A percentile compares a stretch with the other conserved stretches of the same genome.
phyloP scores from a whole-genome alignment of 1,140 invertebrate genomes.

The Riptortus pedestris region DNA sequence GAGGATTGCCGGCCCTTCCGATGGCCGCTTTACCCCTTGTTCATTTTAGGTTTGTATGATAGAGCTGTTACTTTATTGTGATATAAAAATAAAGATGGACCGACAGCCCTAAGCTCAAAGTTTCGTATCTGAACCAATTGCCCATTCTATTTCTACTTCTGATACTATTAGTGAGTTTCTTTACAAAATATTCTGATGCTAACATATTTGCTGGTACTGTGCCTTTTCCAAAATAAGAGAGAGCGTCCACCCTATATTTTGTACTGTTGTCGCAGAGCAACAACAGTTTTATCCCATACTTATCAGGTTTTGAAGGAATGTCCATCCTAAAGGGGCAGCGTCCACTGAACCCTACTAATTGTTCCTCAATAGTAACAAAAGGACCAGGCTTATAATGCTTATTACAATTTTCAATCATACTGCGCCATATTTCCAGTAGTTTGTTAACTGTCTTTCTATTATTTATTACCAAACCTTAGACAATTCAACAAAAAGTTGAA shows the following conservation, averaged over 20 bases:
- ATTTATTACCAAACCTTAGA: slow-evolving; percentile 35
- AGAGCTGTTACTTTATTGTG: not conserved
- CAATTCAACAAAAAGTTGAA: slow-evolving; percentile 35
- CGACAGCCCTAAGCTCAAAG: not conserved
- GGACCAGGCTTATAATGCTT: slow-evolving; percentile 24
- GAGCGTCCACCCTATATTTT: not conserved
- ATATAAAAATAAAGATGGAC: not conserved
- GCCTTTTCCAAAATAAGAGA: not conserved
- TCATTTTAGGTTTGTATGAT: not conserved
- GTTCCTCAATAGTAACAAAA: slow-evolving; percentile 36
- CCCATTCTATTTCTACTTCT: slow-evolving; percentile 33
- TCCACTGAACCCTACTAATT: slow-evolving; percentile 37
- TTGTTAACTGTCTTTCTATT: slow-evolving; percentile 28
- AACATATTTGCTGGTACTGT: not conserved
- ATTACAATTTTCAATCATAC: not conserved
- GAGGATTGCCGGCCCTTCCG: no score
- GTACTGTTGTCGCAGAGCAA: not conserved
- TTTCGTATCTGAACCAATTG: not conserved
- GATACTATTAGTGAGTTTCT: slow-evolving; percentile 20
- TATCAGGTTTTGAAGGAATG: slow-evolving; percentile 37
- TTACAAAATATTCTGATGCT: slow-evolving; percentile 24
- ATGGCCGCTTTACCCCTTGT: no score
- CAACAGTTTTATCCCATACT: slow-evolving; percentile 33
- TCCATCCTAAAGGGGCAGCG: slow-evolving; percentile 38
- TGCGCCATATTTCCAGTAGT: slow-evolving; percentile 33